A percentile compares a stretch with the other conserved stretches of the same genome.
These are phyloP conservation scores for Mionectes olivaceus DNA, from an alignment of 2,797 vertebrate species.

Conservation along the genomic window DNA sequence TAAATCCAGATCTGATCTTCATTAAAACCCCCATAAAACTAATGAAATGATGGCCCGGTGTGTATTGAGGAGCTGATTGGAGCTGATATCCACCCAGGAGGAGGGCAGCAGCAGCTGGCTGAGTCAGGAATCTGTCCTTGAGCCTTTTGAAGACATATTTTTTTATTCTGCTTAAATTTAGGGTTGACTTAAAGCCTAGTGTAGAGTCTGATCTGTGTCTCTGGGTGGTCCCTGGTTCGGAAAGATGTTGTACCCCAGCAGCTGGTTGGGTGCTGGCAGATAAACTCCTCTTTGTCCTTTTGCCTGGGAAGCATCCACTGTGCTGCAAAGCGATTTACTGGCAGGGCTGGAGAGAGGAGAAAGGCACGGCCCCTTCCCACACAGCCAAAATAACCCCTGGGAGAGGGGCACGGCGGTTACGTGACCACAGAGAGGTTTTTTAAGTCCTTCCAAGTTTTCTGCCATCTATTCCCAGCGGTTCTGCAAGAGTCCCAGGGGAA, in stretches of 20 bases:
- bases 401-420: not conserved
- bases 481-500: not conserved
- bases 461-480: conserved; percentile 7
- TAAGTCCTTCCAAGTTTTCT: not conserved
- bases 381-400: not conserved
- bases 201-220: not conserved
- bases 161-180: not conserved
- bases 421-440: not conserved
- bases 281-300: conserved; percentile 57
- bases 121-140: not conserved
- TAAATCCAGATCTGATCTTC: not conserved
- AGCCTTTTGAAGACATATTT: not conserved
- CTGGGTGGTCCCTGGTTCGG: not conserved
- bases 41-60: not conserved
- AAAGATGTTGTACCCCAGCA: not conserved
- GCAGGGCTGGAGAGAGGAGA: not conserved
- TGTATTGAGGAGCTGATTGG: not conserved
- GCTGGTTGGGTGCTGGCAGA: conserved; percentile 56
- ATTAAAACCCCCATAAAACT: not conserved
- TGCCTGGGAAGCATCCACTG: conserved; percentile 12
- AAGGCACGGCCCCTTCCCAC: not conserved
- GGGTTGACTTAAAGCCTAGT: not conserved
- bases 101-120: not conserved
- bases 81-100: not conserved
- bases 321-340: not conserved